These are phyloP conservation scores for Phortica variegata DNA, from an alignment of 1,140 invertebrate species.

Conservation along the genomic window DNA sequence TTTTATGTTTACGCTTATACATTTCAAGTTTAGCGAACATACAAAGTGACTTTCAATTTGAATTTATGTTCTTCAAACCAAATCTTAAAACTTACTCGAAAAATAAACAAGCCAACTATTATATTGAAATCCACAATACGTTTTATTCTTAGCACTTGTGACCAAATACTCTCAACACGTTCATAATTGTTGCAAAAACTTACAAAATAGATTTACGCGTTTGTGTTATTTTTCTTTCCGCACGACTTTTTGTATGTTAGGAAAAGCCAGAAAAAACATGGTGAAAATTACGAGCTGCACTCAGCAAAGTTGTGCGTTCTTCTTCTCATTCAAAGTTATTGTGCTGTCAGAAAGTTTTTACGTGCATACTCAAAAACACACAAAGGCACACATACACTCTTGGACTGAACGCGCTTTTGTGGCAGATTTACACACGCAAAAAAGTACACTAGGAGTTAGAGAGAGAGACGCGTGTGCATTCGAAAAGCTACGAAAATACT, in stretches of 20 bases:
- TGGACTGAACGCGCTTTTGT: constrained; percentile 17
- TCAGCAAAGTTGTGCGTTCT: constrained; percentile 27
- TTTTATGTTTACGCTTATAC: too few species aligned
- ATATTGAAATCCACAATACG: neutral
- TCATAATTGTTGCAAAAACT: constrained; percentile 1
- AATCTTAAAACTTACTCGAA: too few species aligned
- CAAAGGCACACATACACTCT: constrained; percentile 41
- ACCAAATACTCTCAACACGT: neutral
- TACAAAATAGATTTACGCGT: constrained; percentile 5
- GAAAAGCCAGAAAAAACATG: too few species aligned
- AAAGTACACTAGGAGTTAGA: neutral
- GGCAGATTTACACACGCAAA: constrained; percentile 41
- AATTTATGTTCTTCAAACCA: too few species aligned
- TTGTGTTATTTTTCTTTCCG: constrained; percentile 1
- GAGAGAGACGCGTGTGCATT: constrained; percentile 3
- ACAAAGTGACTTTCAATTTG: too few species aligned
- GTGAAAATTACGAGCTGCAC: neutral
- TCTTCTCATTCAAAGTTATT: constrained; percentile 49
- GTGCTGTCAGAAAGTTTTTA: constrained; percentile 36
- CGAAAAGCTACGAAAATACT: constrained; percentile 35
- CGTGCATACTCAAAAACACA: constrained; percentile 28
- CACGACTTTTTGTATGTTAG: too few species aligned
- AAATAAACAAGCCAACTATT: too few species aligned
- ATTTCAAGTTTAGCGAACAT: too few species aligned
- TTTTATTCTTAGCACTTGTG: neutral